Conservation (phyloP, 1,140 invertebrate genomes). For the Papilio glaucus region DNA sequence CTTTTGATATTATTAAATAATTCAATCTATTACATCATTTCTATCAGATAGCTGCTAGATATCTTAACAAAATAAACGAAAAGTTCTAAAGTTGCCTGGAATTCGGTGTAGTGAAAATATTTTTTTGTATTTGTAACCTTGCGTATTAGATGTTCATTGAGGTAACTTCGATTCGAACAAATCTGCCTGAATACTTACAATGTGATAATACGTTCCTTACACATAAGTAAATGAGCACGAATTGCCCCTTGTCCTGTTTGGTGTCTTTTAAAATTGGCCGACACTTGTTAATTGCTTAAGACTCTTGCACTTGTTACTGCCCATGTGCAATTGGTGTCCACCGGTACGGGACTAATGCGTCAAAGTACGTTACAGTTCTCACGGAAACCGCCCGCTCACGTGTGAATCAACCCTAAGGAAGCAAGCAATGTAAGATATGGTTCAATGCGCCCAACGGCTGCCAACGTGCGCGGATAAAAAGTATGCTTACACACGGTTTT, state of each 20-base stretch:
- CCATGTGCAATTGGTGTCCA: slow-evolving; percentile 53
- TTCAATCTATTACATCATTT: not conserved
- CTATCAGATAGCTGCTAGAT: too few species aligned
- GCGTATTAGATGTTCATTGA: too few species aligned
- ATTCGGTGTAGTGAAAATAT: too few species aligned
- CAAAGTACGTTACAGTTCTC: slow-evolving; percentile 65
- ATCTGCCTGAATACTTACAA: not conserved
- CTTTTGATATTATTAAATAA: not conserved
- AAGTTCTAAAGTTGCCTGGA: too few species aligned
- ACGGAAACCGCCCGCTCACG: slow-evolving; percentile 54
- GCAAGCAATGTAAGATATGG: slow-evolving; percentile 63
- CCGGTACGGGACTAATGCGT: slow-evolving; percentile 56
- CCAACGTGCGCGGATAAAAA: slow-evolving; percentile 57
- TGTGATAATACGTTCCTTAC: not conserved
- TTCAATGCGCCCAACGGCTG: slow-evolving; percentile 71
- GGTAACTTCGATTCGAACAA: too few species aligned
- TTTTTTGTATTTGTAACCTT: too few species aligned
- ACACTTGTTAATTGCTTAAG: slow-evolving; percentile 29
- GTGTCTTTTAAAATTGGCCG: not conserved
- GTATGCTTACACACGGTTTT: slow-evolving; percentile 49
- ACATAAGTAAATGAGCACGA: slow-evolving; percentile 21
- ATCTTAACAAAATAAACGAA: too few species aligned
- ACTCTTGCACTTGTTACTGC: slow-evolving; percentile 61
- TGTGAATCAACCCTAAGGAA: slow-evolving; percentile 69
- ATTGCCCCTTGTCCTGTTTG: slow-evolving; percentile 14